Evolutionary conservation across 1,140 invertebrate genomes (phyloP), one percentile per base, ranked within the genome.

Genomic region (Drosophila novamexicana): DNA sequence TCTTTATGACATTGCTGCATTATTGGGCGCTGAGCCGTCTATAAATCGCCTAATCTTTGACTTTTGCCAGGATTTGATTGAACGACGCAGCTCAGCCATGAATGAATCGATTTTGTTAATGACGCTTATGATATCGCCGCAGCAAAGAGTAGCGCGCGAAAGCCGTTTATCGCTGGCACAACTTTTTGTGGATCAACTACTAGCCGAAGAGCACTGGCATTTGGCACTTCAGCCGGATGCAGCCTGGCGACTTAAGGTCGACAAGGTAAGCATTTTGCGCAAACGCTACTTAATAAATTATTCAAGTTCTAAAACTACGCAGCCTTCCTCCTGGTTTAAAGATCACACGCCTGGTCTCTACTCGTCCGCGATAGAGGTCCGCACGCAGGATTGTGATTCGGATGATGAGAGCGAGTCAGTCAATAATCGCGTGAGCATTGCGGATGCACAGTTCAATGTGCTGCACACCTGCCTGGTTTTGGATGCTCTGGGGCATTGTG

Each of bases 321-420:
- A 83, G 89, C 74, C 85, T 8, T 68, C 81, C 0, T 53, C 88
- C 36, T 92, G 91, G 91, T 92, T 86, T 73, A 73, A 81, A 53
- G 89, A 92, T 9, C 69, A 69, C 7, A 92, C 91, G 0, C 91
- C 91, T 5, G 91, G 91, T 2, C 44, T 92, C 1, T 92, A 92
- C 45, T 91, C 92, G 39, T 91, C 91, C 1, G 91, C 91, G 0
- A 39, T 92, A 10, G 91, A 92, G 45, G 77, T 92, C 7, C 78
- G 91, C 39, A 88, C 74, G 2, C 89, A 92, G 58, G 86, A 91
- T 56, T 79, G 68, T 37, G 86, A 92, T 53, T 92, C 89, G 0
- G 91, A 92, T 68, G 89, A 92, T 63, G 89, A 91, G 22, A 77
- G 59, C 0, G 82, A 91, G 4, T 54, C 70, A 12, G 45, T 84